Evolutionary conservation across 2,797 vertebrate genomes (phyloP).

Genomic region (Pachyuromys duprasi): DNA sequence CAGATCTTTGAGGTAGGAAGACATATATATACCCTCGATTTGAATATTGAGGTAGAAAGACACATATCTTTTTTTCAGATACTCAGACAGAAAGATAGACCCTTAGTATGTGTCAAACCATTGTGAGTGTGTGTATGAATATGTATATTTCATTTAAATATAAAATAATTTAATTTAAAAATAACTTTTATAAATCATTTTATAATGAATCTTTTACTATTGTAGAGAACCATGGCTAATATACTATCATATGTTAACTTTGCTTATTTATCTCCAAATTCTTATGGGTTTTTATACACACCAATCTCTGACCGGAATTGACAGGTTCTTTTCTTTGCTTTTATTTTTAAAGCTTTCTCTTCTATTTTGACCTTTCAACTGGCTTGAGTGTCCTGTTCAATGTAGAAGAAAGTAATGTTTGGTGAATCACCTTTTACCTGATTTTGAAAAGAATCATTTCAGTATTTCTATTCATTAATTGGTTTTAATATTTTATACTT

Average conservation of each 20-base stretch:
- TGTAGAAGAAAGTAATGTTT: background rate
- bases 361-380: background rate
- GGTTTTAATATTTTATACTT: background rate
- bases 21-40: background rate
- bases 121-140: too few species aligned
- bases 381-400: background rate
- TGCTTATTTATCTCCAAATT: background rate
- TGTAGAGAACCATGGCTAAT: background rate
- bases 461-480: background rate
- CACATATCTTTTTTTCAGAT: background rate
- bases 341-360: background rate
- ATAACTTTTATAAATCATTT: too few species aligned
- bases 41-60: background rate
- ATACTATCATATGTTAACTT: background rate
- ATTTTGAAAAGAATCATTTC: background rate
- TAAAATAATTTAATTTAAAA: background rate
- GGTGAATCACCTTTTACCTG: background rate
- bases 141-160: too few species aligned
- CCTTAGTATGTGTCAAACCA: too few species aligned
- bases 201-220: background rate
- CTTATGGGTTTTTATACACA: background rate
- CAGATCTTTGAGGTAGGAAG: background rate
- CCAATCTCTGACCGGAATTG: background rate
- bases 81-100: too few species aligned
- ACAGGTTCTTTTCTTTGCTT: background rate